Percentiles rank a stretch among this genome's conserved stretches.
Evolutionary conservation across 2,888 invertebrate species (phyloP).

Genomic region (Caenorhabditis zanzibari): DNA sequence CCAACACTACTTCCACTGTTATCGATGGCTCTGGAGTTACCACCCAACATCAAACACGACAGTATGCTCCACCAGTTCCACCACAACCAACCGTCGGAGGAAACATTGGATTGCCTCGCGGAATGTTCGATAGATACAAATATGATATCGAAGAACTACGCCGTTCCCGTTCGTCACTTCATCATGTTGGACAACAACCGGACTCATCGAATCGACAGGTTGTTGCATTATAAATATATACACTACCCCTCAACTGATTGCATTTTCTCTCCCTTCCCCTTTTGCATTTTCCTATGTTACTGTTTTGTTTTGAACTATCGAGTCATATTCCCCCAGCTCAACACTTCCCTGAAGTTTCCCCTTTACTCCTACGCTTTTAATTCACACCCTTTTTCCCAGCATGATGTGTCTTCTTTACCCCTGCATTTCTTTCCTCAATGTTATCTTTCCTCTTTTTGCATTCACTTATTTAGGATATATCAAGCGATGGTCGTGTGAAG

Average conservation of each 20-base stretch:
- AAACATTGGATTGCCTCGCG: constrained; percentile 77
- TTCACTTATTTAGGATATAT: constrained; percentile 16
- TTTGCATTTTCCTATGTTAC: constrained; percentile 48
- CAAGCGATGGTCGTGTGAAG: constrained; percentile 41
- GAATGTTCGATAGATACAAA: constrained; percentile 83
- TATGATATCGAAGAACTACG: constrained; percentile 83
- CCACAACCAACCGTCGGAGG: constrained; percentile 62
- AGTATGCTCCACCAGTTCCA: constrained; percentile 38
- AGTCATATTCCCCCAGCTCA: constrained; percentile 29
- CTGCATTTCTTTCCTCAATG: constrained; percentile 38
- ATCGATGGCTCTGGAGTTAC: no score
- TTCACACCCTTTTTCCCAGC: constrained; percentile 24
- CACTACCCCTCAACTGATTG: background rate
- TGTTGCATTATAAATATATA: constrained; percentile 75
- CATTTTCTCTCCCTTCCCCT: constrained; percentile 33
- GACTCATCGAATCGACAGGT: constrained; percentile 72
- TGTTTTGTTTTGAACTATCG: background rate
- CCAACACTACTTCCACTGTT: constrained; percentile 27
- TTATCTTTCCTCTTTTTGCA: constrained; percentile 25
- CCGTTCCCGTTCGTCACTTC: constrained; percentile 79
- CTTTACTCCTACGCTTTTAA: constrained; percentile 21
- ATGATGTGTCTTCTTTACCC: constrained; percentile 42
- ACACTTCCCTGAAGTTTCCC: constrained; percentile 29
- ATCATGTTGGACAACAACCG: constrained; percentile 71
- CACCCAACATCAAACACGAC: background rate